phyloP scores from a whole-genome alignment of 2,113 vertebrate species.

The Empidonax traillii region DNA sequence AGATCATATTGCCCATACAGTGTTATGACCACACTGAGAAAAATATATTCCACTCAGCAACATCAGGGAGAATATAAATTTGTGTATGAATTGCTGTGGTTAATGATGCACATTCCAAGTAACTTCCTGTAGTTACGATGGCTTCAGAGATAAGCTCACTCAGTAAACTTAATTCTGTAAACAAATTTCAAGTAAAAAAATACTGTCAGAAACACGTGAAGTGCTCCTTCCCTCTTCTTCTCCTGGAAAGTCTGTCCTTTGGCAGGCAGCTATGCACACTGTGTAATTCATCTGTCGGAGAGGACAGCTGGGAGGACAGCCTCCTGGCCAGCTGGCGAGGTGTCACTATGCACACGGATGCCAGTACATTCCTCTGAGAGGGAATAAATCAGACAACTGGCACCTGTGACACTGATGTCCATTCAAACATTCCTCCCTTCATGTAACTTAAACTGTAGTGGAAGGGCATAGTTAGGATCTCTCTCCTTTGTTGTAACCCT shows the following conservation, averaged over 20 bases:
- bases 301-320: slow-evolving; percentile 39
- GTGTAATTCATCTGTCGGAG: slow-evolving; percentile 46
- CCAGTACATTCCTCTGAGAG: slow-evolving; percentile 5
- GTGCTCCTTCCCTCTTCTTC: not conserved
- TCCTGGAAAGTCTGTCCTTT: slow-evolving; percentile 6
- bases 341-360: not conserved
- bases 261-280: not conserved
- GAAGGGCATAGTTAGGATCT: not conserved
- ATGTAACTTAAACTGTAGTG: not conserved
- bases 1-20: not conserved
- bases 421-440: not conserved
- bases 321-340: slow-evolving; percentile 62
- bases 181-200: slow-evolving; percentile 38
- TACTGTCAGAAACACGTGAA: not conserved
- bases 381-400: slow-evolving; percentile 30
- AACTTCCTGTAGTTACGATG: not conserved
- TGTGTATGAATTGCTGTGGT: not conserved
- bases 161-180: slow-evolving; percentile 8
- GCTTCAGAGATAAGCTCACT: not conserved
- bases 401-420: slow-evolving; percentile 26
- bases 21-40: not conserved
- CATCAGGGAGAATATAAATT: not conserved
- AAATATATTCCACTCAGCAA: not conserved
- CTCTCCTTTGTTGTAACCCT: not conserved
- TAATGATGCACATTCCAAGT: not conserved